Conservation (phyloP, 2,888 invertebrate genomes). For the Leucozona laternaria region DNA sequence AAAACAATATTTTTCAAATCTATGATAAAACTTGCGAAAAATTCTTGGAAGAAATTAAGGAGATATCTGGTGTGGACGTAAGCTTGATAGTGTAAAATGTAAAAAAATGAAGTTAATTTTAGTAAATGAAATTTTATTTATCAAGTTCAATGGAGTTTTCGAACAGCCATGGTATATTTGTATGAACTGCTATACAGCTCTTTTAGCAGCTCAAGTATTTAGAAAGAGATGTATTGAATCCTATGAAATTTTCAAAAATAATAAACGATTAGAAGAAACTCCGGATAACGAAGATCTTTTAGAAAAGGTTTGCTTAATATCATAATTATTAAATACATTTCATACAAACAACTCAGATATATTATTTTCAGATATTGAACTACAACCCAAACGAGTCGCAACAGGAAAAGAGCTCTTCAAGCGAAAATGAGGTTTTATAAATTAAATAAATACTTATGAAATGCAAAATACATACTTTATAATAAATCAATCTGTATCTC, state of each 20-base stretch:
- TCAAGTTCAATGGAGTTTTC: constrained; percentile 54
- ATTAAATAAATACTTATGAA: background rate
- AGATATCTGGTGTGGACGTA: constrained; percentile 48
- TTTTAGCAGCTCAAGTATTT: constrained; percentile 50
- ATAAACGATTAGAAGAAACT: background rate
- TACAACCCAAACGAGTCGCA: background rate
- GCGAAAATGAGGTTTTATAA: constrained; percentile 1
- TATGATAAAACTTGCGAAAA: constrained; percentile 41
- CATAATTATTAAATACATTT: background rate
- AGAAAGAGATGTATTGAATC: constrained; percentile 43
- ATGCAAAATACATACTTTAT: background rate
- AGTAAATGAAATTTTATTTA: background rate
- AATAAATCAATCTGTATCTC: background rate
- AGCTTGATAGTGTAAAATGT: background rate
- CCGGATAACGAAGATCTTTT: background rate
- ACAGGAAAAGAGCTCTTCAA: background rate
- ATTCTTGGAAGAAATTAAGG: constrained; percentile 43
- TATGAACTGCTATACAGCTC: constrained; percentile 45
- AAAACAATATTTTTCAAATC: constrained; percentile 54
- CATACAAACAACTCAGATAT: background rate
- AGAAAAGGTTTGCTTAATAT: background rate
- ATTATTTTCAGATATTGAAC: constrained; percentile 3
- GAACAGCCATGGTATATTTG: constrained; percentile 61
- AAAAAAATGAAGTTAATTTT: background rate
- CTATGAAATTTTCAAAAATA: background rate